These are phyloP conservation scores for Trichacis sp. DNA, from an alignment of 2,888 invertebrate species.

Conservation along the genomic window DNA sequence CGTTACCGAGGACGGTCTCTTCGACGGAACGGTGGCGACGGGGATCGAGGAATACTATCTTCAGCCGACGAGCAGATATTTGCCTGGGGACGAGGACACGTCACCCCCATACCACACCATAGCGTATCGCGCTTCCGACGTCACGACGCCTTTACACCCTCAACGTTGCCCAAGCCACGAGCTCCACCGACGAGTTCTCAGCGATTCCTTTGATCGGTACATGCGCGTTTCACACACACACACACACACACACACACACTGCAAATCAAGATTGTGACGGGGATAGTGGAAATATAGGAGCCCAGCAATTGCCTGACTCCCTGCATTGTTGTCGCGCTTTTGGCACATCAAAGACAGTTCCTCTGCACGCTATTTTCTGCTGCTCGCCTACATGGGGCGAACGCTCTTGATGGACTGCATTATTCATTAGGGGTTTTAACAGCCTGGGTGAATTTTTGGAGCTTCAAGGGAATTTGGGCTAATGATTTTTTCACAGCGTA, in stretches of 20 bases:
- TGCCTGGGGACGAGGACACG: slow-evolving; percentile 70
- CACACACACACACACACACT: slow-evolving; percentile 1
- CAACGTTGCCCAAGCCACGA: slow-evolving; percentile 75
- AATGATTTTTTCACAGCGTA: too few species aligned
- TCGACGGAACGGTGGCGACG: slow-evolving; percentile 89
- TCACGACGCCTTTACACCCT: slow-evolving; percentile 68
- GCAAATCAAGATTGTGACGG: slow-evolving; percentile 1
- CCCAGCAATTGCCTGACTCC: slow-evolving; percentile 1
- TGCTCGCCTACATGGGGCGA: slow-evolving; percentile 12
- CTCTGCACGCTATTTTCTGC: slow-evolving; percentile 13
- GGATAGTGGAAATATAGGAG: slow-evolving; percentile 5
- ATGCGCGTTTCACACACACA: background rate
- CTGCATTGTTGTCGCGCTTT: slow-evolving; percentile 26
- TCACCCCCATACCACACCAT: slow-evolving; percentile 80
- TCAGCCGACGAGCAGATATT: slow-evolving; percentile 82
- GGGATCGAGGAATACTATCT: slow-evolving; percentile 85
- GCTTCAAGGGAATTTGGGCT: too few species aligned
- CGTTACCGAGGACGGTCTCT: slow-evolving; percentile 86
- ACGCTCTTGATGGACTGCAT: background rate
- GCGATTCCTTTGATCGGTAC: slow-evolving; percentile 49
- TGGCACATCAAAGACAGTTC: slow-evolving; percentile 27
- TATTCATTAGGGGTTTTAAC: too few species aligned
- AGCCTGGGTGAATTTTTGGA: too few species aligned
- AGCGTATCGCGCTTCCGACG: slow-evolving; percentile 86
- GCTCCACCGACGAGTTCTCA: slow-evolving; percentile 68